These are phyloP conservation scores for Columba guinea DNA, from an alignment of 2,797 vertebrate genomes.

Conservation along the genomic window DNA sequence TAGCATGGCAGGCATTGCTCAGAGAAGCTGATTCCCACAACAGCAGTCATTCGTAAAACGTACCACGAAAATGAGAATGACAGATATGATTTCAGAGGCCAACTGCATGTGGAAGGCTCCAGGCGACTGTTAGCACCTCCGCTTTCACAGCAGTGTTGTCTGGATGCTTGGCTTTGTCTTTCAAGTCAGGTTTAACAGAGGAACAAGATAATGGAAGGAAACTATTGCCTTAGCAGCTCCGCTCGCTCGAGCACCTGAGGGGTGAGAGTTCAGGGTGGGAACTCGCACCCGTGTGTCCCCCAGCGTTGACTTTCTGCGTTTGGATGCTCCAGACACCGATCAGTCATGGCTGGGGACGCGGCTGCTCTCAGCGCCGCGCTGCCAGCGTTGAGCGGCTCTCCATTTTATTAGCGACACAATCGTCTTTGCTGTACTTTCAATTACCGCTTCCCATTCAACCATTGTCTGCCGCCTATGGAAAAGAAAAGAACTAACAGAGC, in stretches of 20 bases:
- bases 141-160: not conserved
- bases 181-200: not conserved
- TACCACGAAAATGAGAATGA: not conserved
- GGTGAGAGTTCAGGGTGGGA: not conserved
- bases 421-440: not conserved
- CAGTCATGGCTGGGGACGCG: not conserved
- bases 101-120: not conserved
- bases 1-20: not conserved
- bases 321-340: slow-evolving; percentile 10
- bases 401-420: not conserved
- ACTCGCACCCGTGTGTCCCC: not conserved
- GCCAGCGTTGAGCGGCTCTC: not conserved
- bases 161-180: slow-evolving; percentile 39
- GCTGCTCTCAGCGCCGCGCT: not conserved
- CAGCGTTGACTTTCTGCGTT: not conserved
- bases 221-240: not conserved
- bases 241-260: not conserved
- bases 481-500: not conserved
- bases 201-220: not conserved
- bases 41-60: not conserved
- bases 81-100: not conserved
- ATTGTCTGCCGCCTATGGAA: not conserved
- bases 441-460: slow-evolving; percentile 2
- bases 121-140: not conserved
- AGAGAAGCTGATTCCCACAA: not conserved